These are phyloP conservation scores for Daktulosphaira vitifoliae DNA, from an alignment of 1,140 invertebrate genomes.

Conservation along the genomic window DNA sequence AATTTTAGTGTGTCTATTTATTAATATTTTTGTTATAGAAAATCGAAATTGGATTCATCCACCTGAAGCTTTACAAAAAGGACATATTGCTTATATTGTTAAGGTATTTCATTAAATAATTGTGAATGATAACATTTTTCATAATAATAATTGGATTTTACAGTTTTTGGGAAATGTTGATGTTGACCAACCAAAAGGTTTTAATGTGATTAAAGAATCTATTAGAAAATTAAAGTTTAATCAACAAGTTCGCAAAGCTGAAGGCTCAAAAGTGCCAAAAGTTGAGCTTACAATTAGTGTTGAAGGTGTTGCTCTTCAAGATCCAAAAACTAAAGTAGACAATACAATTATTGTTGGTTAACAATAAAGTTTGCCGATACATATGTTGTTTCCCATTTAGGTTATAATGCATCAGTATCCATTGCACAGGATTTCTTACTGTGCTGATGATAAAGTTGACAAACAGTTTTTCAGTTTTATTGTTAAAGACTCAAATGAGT, in stretches of 20 bases:
- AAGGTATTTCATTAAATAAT: conserved; percentile 58
- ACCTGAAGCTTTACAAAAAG: conserved; percentile 82
- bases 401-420: conserved; percentile 87
- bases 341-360: conserved; percentile 21
- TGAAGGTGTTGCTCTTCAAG: conserved; percentile 90
- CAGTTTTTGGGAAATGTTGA: conserved; percentile 88
- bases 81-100: conserved; percentile 92
- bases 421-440: conserved; percentile 94
- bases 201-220: conserved; percentile 92
- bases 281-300: conserved; percentile 88
- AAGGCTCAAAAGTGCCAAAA: conserved; percentile 85
- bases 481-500: conserved; percentile 71
- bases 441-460: conserved; percentile 94
- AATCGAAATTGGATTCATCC: conserved; percentile 85
- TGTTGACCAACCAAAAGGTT: conserved; percentile 92
- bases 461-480: conserved; percentile 97
- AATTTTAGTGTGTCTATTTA: conserved; percentile 3
- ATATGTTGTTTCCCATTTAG: conserved; percentile 41
- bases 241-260: conserved; percentile 85
- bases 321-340: conserved; percentile 57
- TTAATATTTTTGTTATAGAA: conserved; percentile 41
- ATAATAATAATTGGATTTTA: conserved; percentile 37
- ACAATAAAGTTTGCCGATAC: not conserved
- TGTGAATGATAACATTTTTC: not conserved
- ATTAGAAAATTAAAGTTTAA: conserved; percentile 90